A percentile compares a stretch with the other conserved stretches of the same genome.
phyloP scores from a whole-genome alignment of 2,113 vertebrate genomes.

The Salvelinus alpinus region DNA sequence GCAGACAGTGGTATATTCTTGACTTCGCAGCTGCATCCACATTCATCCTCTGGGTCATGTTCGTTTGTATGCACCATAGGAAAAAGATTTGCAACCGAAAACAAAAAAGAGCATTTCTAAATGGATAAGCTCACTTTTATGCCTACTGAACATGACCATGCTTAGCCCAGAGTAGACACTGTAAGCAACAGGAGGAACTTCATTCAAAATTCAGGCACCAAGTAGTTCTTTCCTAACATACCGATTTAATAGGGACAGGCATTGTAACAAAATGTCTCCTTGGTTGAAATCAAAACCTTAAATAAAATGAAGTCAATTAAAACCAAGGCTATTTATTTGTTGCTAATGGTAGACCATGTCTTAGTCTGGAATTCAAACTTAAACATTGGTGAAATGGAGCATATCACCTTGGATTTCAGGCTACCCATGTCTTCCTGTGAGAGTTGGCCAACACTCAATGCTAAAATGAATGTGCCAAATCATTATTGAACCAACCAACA shows the following conservation, averaged over 20 bases:
- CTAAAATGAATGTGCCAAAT: slow-evolving; percentile 12
- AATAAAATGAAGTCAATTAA: slow-evolving; percentile 6
- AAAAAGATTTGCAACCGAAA: too few relatives aligned
- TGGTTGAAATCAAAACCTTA: background rate
- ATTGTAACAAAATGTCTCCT: slow-evolving; percentile 44
- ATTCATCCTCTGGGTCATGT: background rate
- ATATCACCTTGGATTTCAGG: background rate
- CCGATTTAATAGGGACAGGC: slow-evolving; percentile 3
- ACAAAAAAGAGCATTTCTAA: too few relatives aligned
- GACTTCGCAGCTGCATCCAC: background rate
- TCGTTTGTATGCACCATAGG: too few relatives aligned
- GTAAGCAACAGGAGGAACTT: slow-evolving; percentile 26
- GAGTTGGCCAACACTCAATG: background rate
- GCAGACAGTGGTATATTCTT: background rate
- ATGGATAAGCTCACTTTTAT: too few relatives aligned
- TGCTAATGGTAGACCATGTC: too few relatives aligned
- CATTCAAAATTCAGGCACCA: slow-evolving; percentile 38
- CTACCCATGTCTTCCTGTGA: slow-evolving; percentile 10
- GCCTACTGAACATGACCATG: slow-evolving; percentile 1
- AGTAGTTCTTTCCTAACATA: slow-evolving; percentile 2
- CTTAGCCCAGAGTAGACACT: slow-evolving; percentile 13
- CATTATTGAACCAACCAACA: slow-evolving; percentile 7
- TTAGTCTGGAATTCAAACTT: background rate
- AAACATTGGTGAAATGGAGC: background rate
- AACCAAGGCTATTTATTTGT: slow-evolving; percentile 22